phyloP scores from a whole-genome alignment of 2,797 vertebrate species.

The Muraenolepis orangiensis region DNA sequence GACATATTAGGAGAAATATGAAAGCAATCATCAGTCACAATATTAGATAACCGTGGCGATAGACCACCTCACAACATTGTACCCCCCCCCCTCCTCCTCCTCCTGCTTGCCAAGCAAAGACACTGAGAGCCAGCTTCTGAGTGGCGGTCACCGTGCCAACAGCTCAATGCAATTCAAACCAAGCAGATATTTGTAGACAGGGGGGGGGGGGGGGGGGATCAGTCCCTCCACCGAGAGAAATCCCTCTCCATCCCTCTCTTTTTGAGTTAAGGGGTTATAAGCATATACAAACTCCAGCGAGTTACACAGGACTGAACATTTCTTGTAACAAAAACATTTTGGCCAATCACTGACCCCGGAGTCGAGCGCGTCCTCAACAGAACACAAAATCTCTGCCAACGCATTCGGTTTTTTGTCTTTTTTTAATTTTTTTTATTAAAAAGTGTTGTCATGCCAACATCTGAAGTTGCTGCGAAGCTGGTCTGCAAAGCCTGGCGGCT shows the following conservation, averaged over 20 bases:
- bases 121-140: constrained; percentile 20
- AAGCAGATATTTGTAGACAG: constrained; percentile 7
- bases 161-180: constrained; percentile 23
- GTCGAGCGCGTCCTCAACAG: neutral
- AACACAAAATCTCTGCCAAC: neutral
- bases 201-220: neutral
- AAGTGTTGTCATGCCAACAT: neutral
- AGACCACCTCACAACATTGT: neutral
- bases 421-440: too few relatives aligned
- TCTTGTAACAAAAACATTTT: too few relatives aligned
- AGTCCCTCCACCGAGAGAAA: neutral
- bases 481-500: neutral
- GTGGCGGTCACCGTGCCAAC: constrained; percentile 13
- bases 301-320: too few relatives aligned
- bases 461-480: neutral
- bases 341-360: too few relatives aligned
- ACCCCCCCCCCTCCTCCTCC: neutral
- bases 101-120: constrained; percentile 28
- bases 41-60: too few relatives aligned
- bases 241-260: neutral
- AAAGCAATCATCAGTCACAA: neutral
- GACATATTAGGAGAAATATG: too few relatives aligned
- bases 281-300: too few relatives aligned
- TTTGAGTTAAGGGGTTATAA: too few relatives aligned
- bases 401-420: too few relatives aligned